Conservation (phyloP, 2,888 invertebrate genomes). For the Notodonta dromedarius region DNA sequence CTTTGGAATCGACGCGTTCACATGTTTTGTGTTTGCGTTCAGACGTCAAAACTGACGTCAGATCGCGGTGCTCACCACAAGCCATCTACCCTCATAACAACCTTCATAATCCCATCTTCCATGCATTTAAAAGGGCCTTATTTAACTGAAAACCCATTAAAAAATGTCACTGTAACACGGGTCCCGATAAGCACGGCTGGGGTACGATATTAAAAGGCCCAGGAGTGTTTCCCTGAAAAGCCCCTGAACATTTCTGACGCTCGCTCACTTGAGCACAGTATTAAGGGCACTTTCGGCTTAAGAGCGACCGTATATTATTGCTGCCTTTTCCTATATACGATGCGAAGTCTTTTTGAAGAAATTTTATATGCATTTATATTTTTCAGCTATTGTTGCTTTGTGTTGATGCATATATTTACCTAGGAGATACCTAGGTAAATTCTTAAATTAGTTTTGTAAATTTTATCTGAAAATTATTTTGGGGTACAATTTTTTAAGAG, state of each 20-base stretch:
- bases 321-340: constrained; percentile 57
- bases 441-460: too few relatives aligned
- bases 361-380: neutral
- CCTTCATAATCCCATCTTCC: constrained; percentile 1
- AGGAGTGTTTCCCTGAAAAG: constrained; percentile 81
- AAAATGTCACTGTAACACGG: constrained; percentile 62
- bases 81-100: neutral
- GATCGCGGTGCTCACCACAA: neutral
- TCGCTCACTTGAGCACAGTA: constrained; percentile 81
- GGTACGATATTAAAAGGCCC: constrained; percentile 82
- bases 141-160: constrained; percentile 61
- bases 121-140: constrained; percentile 4
- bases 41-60: too few relatives aligned
- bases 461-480: too few relatives aligned
- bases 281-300: constrained; percentile 80
- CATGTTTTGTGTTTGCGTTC: too few relatives aligned
- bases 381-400: neutral
- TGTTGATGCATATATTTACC: too few relatives aligned
- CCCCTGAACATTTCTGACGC: constrained; percentile 78
- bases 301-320: constrained; percentile 76
- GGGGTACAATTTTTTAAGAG: too few relatives aligned
- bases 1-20: too few relatives aligned
- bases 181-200: constrained; percentile 66
- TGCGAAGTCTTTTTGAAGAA: constrained; percentile 10
- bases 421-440: too few relatives aligned